A percentile compares a stretch with the other conserved stretches of the same genome.
Conservation (phyloP, 2,797 vertebrate genomes). For the Brachyrhaphis roseni region DNA sequence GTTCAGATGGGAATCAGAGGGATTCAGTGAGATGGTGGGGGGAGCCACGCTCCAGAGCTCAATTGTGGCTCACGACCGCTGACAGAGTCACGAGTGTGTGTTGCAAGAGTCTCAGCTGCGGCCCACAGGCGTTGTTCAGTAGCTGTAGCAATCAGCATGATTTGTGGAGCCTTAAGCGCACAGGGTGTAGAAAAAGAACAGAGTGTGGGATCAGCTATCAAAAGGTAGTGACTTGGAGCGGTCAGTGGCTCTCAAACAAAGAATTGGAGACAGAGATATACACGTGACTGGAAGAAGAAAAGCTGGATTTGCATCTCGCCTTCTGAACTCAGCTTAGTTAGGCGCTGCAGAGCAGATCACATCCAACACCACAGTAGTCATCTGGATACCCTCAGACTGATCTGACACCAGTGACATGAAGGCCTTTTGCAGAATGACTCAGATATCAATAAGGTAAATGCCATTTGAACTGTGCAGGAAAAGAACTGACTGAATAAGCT, state of each 20-base stretch:
- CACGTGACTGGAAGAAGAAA: not conserved
- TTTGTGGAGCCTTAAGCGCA: slow-evolving; percentile 42
- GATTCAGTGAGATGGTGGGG: not conserved
- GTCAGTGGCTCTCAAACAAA: not conserved
- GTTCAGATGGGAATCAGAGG: slow-evolving; percentile 6
- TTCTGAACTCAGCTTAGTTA: slow-evolving; percentile 33
- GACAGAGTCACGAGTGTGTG: not conserved
- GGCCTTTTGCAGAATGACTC: slow-evolving; percentile 46
- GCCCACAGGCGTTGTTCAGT: slow-evolving; percentile 15
- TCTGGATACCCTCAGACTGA: slow-evolving; percentile 11
- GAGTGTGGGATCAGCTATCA: slow-evolving; percentile 12
- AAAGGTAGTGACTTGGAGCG: slow-evolving; percentile 5
- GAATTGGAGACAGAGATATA: not conserved
- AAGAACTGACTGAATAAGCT: not conserved
- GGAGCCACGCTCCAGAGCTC: not conserved
- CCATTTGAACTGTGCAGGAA: slow-evolving; percentile 11
- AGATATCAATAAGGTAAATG: slow-evolving; percentile 18
- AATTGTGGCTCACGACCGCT: not conserved
- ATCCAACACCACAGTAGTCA: slow-evolving; percentile 35
- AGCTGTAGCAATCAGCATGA: slow-evolving; percentile 8
- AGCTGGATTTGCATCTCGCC: not conserved
- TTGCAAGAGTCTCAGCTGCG: slow-evolving; percentile 1
- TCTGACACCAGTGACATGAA: slow-evolving; percentile 15
- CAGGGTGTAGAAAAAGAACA: slow-evolving; percentile 18
- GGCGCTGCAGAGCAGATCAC: slow-evolving; percentile 17